Conservation (phyloP, 2,888 invertebrate genomes). For the Diloba caeruleocephala region DNA sequence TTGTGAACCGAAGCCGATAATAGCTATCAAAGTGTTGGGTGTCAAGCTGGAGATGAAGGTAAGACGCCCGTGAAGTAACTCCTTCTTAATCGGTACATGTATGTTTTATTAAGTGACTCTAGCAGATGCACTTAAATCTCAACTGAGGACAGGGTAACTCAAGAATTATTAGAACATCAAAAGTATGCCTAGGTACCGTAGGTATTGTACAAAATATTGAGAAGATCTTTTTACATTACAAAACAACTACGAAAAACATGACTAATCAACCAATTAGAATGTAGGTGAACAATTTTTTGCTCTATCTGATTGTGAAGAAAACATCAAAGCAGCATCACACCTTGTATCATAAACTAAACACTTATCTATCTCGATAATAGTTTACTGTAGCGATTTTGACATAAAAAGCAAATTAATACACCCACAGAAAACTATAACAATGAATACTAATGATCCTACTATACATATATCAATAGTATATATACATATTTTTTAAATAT, state of each 20-base stretch:
- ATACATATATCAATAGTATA: too few relatives aligned
- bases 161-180: too few relatives aligned
- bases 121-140: neutral
- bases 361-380: neutral
- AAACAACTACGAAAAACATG: too few relatives aligned
- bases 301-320: neutral
- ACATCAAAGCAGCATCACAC: neutral
- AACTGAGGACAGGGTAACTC: too few relatives aligned
- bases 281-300: too few relatives aligned
- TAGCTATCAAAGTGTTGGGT: slow-evolving; percentile 76
- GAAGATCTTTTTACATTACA: too few relatives aligned
- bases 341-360: neutral
- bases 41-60: slow-evolving; percentile 84
- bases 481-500: too few relatives aligned
- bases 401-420: neutral
- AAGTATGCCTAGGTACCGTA: too few relatives aligned
- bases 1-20: slow-evolving; percentile 61
- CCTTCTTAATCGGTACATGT: neutral
- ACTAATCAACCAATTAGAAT: too few relatives aligned
- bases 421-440: slow-evolving; percentile 2
- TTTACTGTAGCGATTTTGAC: neutral
- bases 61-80: slow-evolving; percentile 41
- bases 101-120: neutral
- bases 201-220: too few relatives aligned
- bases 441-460: slow-evolving; percentile 22